phyloP scores from a whole-genome alignment of 2,888 invertebrate genomes.

The Eupithecia exiguata region DNA sequence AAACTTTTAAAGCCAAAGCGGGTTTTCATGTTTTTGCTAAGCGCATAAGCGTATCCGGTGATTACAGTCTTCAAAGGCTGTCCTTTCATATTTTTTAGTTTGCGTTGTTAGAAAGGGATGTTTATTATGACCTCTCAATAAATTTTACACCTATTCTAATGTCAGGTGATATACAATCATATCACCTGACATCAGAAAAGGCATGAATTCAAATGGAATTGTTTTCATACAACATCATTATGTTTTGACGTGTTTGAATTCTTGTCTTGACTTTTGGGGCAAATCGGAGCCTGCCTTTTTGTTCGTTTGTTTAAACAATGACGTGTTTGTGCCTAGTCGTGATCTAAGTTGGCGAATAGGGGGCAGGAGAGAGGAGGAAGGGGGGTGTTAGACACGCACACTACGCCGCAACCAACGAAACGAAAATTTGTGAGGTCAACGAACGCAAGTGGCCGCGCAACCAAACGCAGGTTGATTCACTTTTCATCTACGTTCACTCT shows the following conservation, averaged over 20 bases:
- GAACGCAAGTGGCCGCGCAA: conserved; percentile 80
- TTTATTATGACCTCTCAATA: conserved; percentile 48
- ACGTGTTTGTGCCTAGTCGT: conserved; percentile 62
- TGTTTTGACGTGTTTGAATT: conserved; percentile 46
- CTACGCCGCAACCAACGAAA: conserved; percentile 76
- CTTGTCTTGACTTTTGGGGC: conserved; percentile 35
- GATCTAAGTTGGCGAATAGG: conserved; percentile 73
- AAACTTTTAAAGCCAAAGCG: conserved; percentile 48
- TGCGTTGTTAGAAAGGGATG: conserved; percentile 37
- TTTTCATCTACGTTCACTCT: conserved; percentile 79
- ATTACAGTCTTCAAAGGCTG: conserved; percentile 31
- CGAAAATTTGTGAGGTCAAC: conserved; percentile 83
- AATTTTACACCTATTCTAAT: conserved; percentile 46
- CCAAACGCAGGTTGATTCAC: conserved; percentile 82
- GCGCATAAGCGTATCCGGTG: conserved; percentile 47
- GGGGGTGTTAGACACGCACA: conserved; percentile 61
- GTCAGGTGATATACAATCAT: conserved; percentile 23
- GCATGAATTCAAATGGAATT: too few species aligned
- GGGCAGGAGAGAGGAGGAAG: conserved; percentile 49
- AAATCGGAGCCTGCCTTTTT: conserved; percentile 47
- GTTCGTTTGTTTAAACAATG: conserved; percentile 58
- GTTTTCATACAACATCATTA: too few species aligned
- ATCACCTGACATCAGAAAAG: too few species aligned
- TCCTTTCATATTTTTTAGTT: conserved; percentile 28
- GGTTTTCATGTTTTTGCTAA: conserved; percentile 55